Percentiles rank a stretch among this genome's conserved stretches.
These are phyloP conservation scores for Alitta virens DNA, from an alignment of 2,888 invertebrate genomes.

Conservation along the genomic window DNA sequence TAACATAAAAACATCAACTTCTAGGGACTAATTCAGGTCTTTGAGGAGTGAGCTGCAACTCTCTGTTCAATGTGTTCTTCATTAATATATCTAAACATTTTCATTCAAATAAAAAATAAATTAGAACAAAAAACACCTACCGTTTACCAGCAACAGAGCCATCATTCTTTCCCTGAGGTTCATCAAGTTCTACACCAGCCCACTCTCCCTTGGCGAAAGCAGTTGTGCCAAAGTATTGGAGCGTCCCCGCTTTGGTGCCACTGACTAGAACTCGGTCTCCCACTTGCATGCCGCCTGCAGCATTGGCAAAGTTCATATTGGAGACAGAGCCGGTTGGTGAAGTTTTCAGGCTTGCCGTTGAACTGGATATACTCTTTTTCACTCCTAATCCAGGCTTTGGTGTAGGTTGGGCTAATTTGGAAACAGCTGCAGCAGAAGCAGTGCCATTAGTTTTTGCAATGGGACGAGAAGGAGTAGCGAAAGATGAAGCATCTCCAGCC, in stretches of 20 bases:
- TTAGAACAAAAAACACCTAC: constrained; percentile 62
- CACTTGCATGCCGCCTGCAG: constrained; percentile 31
- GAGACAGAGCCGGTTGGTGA: constrained; percentile 7
- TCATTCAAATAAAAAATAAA: too few relatives aligned
- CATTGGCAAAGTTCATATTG: not conserved
- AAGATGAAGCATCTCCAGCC: not conserved
- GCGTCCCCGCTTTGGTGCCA: constrained; percentile 73
- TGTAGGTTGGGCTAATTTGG: not conserved
- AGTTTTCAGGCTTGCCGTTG: constrained; percentile 4
- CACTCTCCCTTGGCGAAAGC: constrained; percentile 91
- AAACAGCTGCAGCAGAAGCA: not conserved
- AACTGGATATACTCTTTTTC: constrained; percentile 4
- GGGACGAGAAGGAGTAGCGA: not conserved
- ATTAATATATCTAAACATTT: too few relatives aligned
- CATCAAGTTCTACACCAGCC: constrained; percentile 94
- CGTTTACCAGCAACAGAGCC: constrained; percentile 64
- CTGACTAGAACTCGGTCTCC: constrained; percentile 55
- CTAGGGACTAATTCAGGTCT: too few relatives aligned
- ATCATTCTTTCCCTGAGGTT: constrained; percentile 92
- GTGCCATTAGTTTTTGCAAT: not conserved
- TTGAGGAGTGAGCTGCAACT: too few relatives aligned
- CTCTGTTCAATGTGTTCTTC: too few relatives aligned
- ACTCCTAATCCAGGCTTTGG: not conserved
- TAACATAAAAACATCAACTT: too few relatives aligned
- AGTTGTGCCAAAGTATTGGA: constrained; percentile 81